A percentile compares a stretch with the other conserved stretches of the same genome.
phyloP scores from a whole-genome alignment of 2,113 vertebrate species.

The Macaca fascicularis region T2T-MFA8v1.1 NC_088385.1:71509001-71509500 shows the following conservation, averaged over 20 bases:
- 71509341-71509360: not conserved
- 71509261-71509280: not conserved
- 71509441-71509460: not conserved
- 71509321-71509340: not conserved
- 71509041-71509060: too few species aligned
- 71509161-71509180: too few species aligned
- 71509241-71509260: not conserved
- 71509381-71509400: not conserved
- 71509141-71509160: too few species aligned
- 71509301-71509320: slow-evolving; percentile 2
- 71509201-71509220: too few species aligned
- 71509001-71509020: too few species aligned
- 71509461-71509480: not conserved
- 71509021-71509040: too few species aligned
- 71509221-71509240: too few species aligned
- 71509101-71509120: too few species aligned
- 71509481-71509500: not conserved
- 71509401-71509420: not conserved
- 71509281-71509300: not conserved
- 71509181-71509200: too few species aligned
- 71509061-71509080: too few species aligned
- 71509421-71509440: not conserved
- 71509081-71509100: too few species aligned
- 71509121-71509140: too few species aligned
- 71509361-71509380: not conserved